Evolutionary conservation across 2,888 invertebrate species (phyloP).

Genomic region (Galerucella calmariensis): DNA sequence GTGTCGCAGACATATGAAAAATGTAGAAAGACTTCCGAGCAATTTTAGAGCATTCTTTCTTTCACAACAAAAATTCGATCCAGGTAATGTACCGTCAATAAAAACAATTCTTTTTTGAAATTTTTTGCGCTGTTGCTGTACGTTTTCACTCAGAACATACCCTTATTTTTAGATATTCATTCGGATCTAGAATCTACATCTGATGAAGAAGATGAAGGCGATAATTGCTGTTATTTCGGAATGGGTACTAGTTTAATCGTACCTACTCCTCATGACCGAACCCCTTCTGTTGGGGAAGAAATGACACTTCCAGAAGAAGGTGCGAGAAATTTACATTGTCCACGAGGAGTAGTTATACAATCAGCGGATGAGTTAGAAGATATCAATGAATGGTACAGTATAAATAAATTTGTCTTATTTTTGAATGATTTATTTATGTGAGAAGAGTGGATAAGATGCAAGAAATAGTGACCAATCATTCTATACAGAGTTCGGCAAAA

Average conservation of each 20-base stretch:
- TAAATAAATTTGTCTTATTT: not conserved
- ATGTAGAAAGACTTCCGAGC: conserved; percentile 44
- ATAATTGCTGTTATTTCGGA: conserved; percentile 36
- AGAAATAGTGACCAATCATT: too few species aligned
- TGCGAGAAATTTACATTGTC: conserved; percentile 26
- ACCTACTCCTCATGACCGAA: conserved; percentile 35
- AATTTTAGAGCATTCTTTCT: conserved; percentile 49
- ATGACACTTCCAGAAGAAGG: conserved; percentile 38
- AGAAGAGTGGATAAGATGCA: too few species aligned
- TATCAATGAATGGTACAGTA: conserved; percentile 4
- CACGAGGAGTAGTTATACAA: not conserved
- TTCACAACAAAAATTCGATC: conserved; percentile 45
- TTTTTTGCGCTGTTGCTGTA: too few species aligned
- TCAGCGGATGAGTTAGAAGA: not conserved
- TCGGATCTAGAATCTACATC: conserved; percentile 34
- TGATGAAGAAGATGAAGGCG: conserved; percentile 35
- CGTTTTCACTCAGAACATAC: too few species aligned
- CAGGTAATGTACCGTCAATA: conserved; percentile 32
- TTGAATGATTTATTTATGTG: too few species aligned
- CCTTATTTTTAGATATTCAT: conserved; percentile 25
- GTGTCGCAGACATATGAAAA: conserved; percentile 48
- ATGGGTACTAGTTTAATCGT: conserved; percentile 34
- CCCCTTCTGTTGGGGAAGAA: conserved; percentile 35
- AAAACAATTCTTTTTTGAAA: too few species aligned
- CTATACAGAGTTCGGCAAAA: too few species aligned